Percentiles rank a stretch among this genome's conserved stretches.
Evolutionary conservation across 2,113 vertebrate genomes (phyloP).

Genomic region (Mugil cephalus): DNA sequence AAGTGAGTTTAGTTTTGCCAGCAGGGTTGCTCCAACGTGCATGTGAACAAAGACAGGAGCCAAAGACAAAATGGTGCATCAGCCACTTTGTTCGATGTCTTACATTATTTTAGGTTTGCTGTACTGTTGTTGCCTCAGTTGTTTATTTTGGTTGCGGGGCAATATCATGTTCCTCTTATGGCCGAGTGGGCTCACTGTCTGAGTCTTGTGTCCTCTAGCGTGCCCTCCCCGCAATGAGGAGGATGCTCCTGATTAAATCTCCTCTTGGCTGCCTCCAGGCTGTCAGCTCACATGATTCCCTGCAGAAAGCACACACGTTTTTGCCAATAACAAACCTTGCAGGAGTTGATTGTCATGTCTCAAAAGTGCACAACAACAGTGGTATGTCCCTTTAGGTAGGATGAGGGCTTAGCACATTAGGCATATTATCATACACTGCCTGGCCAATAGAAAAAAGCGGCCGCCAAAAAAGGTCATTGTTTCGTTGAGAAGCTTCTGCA

Average conservation of each 20-base stretch:
- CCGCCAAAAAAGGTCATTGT: too few relatives aligned
- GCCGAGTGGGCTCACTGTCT: constrained; percentile 32
- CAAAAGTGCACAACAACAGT: background rate
- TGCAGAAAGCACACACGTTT: constrained; percentile 40
- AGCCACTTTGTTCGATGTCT: background rate
- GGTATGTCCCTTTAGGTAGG: background rate
- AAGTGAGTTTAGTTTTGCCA: constrained; percentile 14
- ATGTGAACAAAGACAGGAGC: constrained; percentile 3
- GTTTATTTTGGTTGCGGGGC: constrained; percentile 6
- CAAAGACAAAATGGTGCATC: background rate
- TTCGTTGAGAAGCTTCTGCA: too few relatives aligned
- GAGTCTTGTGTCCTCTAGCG: constrained; percentile 45
- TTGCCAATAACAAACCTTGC: background rate
- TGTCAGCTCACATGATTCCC: constrained; percentile 26
- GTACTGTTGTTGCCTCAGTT: constrained; percentile 13
- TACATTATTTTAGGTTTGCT: constrained; percentile 13
- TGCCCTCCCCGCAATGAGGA: constrained; percentile 47
- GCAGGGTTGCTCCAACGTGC: background rate
- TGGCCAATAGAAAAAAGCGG: too few relatives aligned
- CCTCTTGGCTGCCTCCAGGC: constrained; percentile 47
- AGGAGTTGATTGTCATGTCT: background rate
- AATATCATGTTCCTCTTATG: constrained; percentile 4
- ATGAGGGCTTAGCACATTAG: constrained; percentile 6
- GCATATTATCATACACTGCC: background rate
- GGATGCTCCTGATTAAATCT: constrained; percentile 59